Percentiles rank a stretch among this genome's conserved stretches.
Conservation (phyloP, 2,113 vertebrate species). For the Pampusana beccarii region DNA sequence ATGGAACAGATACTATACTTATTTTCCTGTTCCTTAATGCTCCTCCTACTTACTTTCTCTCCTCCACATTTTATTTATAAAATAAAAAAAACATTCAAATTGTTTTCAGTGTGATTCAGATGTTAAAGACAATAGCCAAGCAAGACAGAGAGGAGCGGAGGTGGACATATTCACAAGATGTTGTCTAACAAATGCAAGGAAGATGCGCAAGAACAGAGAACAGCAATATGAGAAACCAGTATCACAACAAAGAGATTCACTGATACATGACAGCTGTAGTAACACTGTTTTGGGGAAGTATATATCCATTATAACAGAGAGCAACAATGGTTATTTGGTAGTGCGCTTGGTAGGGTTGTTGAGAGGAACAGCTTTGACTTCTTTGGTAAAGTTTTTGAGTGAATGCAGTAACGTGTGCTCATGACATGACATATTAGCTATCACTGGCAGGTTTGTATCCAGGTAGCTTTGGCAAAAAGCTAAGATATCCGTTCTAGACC, state of each 20-base stretch:
- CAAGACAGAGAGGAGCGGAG: background rate
- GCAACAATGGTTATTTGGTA: background rate
- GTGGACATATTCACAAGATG: background rate
- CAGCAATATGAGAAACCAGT: background rate
- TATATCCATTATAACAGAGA: background rate
- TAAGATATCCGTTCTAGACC: background rate
- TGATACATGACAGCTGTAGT: background rate
- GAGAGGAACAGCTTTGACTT: background rate
- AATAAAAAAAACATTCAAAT: background rate
- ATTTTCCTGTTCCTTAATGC: background rate
- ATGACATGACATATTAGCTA: background rate
- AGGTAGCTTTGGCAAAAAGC: background rate
- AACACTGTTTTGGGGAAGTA: background rate
- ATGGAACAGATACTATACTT: conserved; percentile 12
- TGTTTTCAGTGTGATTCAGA: background rate
- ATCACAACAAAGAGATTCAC: background rate
- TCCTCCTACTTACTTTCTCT: background rate
- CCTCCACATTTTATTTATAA: background rate
- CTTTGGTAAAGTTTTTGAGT: background rate
- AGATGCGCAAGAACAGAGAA: background rate
- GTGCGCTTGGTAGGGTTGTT: background rate
- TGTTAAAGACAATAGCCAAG: background rate
- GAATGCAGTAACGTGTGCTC: background rate
- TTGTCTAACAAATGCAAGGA: background rate
- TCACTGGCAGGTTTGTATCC: background rate